These are phyloP conservation scores for Cheilosia urbana DNA, from an alignment of 2,888 invertebrate species.

Conservation along the genomic window DNA sequence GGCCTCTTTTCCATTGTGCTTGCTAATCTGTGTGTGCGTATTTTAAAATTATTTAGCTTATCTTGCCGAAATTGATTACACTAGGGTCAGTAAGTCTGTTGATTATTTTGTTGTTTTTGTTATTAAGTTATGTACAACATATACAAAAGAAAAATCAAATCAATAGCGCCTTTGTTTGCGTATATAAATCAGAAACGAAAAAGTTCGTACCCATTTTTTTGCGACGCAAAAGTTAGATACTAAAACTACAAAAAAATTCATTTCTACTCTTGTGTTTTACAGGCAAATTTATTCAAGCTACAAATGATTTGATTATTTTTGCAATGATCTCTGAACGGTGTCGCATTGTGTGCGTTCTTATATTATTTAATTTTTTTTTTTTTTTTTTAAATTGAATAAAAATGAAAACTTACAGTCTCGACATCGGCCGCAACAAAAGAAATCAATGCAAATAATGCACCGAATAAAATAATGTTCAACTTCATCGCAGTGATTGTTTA, in stretches of 20 bases:
- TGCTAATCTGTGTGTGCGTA: neutral
- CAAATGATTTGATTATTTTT: slow-evolving; percentile 12
- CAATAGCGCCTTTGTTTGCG: slow-evolving; percentile 13
- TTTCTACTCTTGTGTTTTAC: neutral
- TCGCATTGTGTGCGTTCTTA: neutral
- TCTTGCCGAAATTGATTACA: neutral
- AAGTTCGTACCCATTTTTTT: neutral
- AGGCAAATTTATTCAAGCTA: neutral
- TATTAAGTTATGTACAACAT: slow-evolving; percentile 4
- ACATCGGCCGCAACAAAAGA: slow-evolving; percentile 29
- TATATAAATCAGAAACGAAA: neutral
- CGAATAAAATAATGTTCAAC: slow-evolving; percentile 24
- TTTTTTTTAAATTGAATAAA: neutral
- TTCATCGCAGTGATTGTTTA: slow-evolving; percentile 23
- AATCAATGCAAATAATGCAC: slow-evolving; percentile 42
- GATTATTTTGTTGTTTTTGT: slow-evolving; percentile 3
- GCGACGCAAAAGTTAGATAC: slow-evolving; percentile 19
- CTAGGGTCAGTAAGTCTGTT: slow-evolving; percentile 19
- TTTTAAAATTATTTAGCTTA: neutral
- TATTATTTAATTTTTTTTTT: neutral
- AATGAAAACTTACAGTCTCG: slow-evolving; percentile 26
- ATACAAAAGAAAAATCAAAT: neutral
- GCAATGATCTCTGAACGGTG: neutral
- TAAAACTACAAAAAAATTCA: neutral
- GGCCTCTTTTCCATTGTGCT: neutral